A percentile compares a stretch with the other conserved stretches of the same genome.
These are phyloP conservation scores for Mechanitis messenoides DNA, from an alignment of 2,888 invertebrate genomes.

Conservation along the genomic window DNA sequence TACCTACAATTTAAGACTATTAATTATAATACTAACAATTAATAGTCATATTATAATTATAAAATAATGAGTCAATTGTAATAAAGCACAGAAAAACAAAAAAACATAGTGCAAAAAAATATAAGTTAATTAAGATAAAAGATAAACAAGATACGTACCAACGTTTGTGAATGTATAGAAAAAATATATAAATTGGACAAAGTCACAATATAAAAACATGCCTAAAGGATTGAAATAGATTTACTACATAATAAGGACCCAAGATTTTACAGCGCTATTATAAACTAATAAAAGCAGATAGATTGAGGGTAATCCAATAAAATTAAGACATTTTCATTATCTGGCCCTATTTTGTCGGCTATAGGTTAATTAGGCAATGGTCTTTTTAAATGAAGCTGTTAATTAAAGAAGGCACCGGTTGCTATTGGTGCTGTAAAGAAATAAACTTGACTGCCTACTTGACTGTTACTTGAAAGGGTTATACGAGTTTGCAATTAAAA, in stretches of 20 bases:
- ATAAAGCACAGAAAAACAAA: no score
- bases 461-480: conserved; percentile 29
- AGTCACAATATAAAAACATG: not conserved
- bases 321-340: conserved; percentile 75
- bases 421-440: conserved; percentile 60
- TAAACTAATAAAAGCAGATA: conserved; percentile 54
- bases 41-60: no score
- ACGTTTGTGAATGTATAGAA: no score
- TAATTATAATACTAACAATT: no score
- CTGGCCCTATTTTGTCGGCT: conserved; percentile 70
- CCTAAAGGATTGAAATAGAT: conserved; percentile 9
- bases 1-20: no score
- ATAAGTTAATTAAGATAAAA: no score
- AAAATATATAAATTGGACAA: not conserved
- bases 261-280: conserved; percentile 51
- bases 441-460: conserved; percentile 71
- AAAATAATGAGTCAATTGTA: no score
- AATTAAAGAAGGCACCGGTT: conserved; percentile 42
- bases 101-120: no score
- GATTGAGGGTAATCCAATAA: conserved; percentile 57
- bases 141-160: no score
- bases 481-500: conserved; percentile 34
- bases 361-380: conserved; percentile 50
- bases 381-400: conserved; percentile 70
- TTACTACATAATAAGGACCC: conserved; percentile 27